A percentile compares a stretch with the other conserved stretches of the same genome.
These are phyloP conservation scores for Micronisus gabar DNA, from an alignment of 2,113 vertebrate species.

Conservation along the genomic window DNA sequence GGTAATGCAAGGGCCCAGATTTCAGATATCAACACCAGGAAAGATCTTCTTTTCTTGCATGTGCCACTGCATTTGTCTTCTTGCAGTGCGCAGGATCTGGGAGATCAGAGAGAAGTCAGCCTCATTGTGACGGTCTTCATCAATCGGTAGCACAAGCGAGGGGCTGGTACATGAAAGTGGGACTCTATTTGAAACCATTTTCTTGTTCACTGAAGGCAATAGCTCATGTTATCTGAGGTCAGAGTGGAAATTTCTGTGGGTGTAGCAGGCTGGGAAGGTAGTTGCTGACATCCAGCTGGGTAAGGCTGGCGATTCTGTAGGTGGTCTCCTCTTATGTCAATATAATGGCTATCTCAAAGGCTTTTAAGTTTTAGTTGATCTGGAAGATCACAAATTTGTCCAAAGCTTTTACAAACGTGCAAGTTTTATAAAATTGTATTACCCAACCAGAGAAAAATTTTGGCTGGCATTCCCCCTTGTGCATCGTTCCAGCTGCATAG, in stretches of 20 bases:
- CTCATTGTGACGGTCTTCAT: not conserved
- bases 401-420: not conserved
- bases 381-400: not conserved
- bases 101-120: not conserved
- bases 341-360: not conserved
- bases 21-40: not conserved
- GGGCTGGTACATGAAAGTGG: not conserved
- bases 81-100: not conserved
- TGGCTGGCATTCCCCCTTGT: not conserved
- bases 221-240: not conserved
- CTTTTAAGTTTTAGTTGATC: not conserved
- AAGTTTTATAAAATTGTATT: not conserved
- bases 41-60: not conserved
- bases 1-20: too few species aligned
- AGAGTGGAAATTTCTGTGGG: not conserved
- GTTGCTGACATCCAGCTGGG: not conserved
- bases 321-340: not conserved
- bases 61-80: not conserved
- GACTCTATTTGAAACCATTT: not conserved
- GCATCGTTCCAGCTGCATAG: rapidly evolving
- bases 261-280: not conserved
- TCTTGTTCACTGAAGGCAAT: not conserved
- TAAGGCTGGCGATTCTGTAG: not conserved
- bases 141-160: not conserved
- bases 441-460: not conserved